Evolutionary conservation across 2,888 invertebrate species (phyloP).

Genomic region (Hemithea aestivaria): DNA sequence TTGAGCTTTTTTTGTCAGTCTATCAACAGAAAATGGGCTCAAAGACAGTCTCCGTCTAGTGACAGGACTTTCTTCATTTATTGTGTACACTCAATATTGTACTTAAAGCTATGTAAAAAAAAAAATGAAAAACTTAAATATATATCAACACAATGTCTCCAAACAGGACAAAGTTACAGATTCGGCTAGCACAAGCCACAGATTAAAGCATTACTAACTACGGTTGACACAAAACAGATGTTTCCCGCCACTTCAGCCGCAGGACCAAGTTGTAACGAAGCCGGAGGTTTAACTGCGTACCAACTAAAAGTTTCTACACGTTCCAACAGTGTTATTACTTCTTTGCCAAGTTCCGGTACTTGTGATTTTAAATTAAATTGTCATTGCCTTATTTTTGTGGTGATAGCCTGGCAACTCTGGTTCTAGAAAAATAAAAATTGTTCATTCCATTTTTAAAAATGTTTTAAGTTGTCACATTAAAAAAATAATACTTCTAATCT

Average conservation of each 20-base stretch:
- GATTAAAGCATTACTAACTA: slow-evolving; percentile 11
- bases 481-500: too few species aligned
- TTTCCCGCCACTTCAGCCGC: slow-evolving; percentile 15
- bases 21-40: too few species aligned
- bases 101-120: too few species aligned
- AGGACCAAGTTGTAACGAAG: slow-evolving; percentile 23
- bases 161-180: background rate
- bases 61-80: too few species aligned
- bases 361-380: slow-evolving; percentile 11
- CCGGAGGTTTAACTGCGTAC: slow-evolving; percentile 18
- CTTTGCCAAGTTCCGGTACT: slow-evolving; percentile 16
- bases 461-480: too few species aligned
- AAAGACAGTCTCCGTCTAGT: too few species aligned
- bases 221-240: slow-evolving; percentile 30
- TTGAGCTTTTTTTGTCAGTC: too few species aligned
- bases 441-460: too few species aligned
- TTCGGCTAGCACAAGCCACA: background rate
- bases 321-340: slow-evolving; percentile 20
- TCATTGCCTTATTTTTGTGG: slow-evolving; percentile 1
- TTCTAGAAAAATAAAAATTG: slow-evolving; percentile 6
- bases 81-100: too few species aligned
- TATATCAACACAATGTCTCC: too few species aligned
- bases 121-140: too few species aligned
- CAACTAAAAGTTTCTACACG: slow-evolving; percentile 22
- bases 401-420: background rate